phyloP scores from a whole-genome alignment of 2,888 invertebrate genomes.

The Rhamnusium bicolor region DNA sequence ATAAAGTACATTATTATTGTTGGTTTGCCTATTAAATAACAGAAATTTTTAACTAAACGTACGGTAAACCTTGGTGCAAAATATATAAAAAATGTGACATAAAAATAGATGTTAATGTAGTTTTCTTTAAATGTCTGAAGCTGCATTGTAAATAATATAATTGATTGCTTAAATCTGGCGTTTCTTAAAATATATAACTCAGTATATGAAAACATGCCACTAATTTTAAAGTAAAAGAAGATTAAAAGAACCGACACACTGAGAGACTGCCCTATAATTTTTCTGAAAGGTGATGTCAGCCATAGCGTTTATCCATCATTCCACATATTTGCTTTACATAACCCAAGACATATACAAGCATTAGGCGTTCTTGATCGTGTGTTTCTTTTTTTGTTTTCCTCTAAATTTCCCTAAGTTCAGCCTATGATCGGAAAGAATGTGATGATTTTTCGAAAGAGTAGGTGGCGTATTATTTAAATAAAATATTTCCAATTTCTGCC shows the following conservation, averaged over 20 bases:
- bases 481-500: conserved; percentile 20
- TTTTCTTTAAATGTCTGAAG: background rate
- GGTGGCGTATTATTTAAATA: conserved; percentile 9
- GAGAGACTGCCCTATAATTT: background rate
- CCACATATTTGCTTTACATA: background rate
- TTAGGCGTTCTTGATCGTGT: background rate
- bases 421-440: background rate
- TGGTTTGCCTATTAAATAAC: too few species aligned
- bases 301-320: background rate
- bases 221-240: background rate
- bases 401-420: background rate
- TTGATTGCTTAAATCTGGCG: background rate
- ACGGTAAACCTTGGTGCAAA: too few species aligned
- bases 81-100: background rate
- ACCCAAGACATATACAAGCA: background rate
- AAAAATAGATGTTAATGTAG: background rate
- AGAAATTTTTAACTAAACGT: too few species aligned
- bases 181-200: background rate
- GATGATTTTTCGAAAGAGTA: background rate
- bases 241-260: background rate
- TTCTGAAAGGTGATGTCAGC: background rate
- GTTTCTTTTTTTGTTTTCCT: background rate
- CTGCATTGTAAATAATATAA: background rate
- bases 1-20: too few species aligned
- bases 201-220: background rate